Conservation (phyloP, 1,140 invertebrate species). For the Teleogryllus occipitalis region DNA sequence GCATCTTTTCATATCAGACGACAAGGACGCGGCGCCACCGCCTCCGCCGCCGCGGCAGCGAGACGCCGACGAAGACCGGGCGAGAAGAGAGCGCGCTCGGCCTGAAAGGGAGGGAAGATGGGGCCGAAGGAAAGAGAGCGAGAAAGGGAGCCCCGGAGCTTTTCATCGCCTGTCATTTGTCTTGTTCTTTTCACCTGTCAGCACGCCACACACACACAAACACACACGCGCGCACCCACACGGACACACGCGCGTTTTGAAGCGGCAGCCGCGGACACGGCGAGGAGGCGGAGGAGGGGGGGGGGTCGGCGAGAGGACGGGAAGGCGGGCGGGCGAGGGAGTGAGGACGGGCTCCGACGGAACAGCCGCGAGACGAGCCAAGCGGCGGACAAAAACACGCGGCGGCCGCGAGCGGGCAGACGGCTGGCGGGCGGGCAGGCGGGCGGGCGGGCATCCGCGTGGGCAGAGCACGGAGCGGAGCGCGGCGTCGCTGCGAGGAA, state of each 20-base stretch:
- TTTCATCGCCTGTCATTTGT: neutral
- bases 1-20: slow-evolving; percentile 4
- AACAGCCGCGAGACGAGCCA: no score
- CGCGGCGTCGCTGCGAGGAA: neutral
- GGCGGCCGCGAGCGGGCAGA: no score
- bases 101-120: no score
- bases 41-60: no score
- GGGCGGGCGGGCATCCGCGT: no score
- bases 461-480: neutral
- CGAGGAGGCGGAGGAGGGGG: neutral
- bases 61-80: no score
- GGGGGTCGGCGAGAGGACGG: no score
- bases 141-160: neutral
- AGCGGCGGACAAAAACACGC: no score
- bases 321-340: neutral
- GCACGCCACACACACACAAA: neutral
- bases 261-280: neutral
- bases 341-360: neutral
- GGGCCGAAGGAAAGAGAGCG: no score
- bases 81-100: no score
- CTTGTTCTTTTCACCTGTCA: slow-evolving; percentile 1
- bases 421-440: no score
- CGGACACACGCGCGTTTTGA: neutral
- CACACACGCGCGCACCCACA: neutral
- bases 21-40: neutral